Evolutionary conservation across 2,888 invertebrate genomes (phyloP), one percentile per base, ranked within the genome.

Genomic region (Carabus problematicus): DNA sequence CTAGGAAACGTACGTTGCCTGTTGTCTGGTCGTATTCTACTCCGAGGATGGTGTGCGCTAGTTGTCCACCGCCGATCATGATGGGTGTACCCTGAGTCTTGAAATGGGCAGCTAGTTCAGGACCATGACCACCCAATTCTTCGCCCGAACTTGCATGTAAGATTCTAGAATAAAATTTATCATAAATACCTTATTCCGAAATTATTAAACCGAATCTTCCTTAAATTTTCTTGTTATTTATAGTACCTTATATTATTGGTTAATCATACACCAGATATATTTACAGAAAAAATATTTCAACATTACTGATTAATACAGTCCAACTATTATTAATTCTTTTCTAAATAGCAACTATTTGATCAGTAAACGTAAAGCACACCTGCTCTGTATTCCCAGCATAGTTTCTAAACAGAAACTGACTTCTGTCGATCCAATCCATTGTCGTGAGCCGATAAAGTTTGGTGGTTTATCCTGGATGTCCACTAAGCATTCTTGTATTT

Each of bases 401-500:
- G 92, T 89, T 78, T 95, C 92, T 71, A 99, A 83, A 71, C 95
- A 94, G 84, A 92, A 98, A 82, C 93, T 91, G 11, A 99, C 95
- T 86, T 99, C 99, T 3, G 95, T 94, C 0, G 98, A 98, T 7
- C 99, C 99, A 78, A 99, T 98, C 99, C 99, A 99, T 78, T 97
- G 92, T 70, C 88, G 89, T 0, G 97, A 96, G 18, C 94, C 95
- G 58, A 97, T 84, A 83, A 99, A 98, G 60, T 85, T 86, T 0
- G 87, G 79, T 1, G 91, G 90, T 82, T 99, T 99, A 80, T 99
- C 99, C 11, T 95, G 95, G 75, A 99, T 92, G 75, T 92, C 91
- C 9, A 97, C 95, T 74, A 99, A 87, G 82, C 94, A 94, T 85
- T 96, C 89, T 83, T 99, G 98, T 75, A 98, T 96, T 73, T 94